Evolutionary conservation across 2,797 vertebrate genomes (phyloP).

Genomic region (Tokudaia tokunoshimensis): DNA sequence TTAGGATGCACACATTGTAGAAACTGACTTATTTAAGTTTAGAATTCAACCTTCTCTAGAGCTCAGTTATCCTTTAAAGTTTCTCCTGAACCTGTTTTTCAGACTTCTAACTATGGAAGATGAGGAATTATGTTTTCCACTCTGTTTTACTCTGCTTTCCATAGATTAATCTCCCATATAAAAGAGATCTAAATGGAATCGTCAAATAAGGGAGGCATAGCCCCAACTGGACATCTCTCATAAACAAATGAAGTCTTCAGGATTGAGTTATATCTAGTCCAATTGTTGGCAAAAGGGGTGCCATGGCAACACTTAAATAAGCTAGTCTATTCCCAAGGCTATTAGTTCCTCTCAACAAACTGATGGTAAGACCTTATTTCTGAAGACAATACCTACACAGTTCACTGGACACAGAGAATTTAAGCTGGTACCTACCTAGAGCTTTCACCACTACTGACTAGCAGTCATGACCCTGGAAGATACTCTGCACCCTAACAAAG

Average conservation of each 20-base stretch:
- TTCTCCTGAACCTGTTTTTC: neutral
- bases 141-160: neutral
- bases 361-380: neutral
- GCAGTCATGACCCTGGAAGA: neutral
- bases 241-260: neutral
- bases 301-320: neutral
- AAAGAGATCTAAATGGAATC: neutral
- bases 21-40: neutral
- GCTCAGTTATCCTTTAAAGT: neutral
- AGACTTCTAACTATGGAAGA: neutral
- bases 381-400: neutral
- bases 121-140: neutral
- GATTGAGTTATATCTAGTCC: neutral
- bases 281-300: neutral
- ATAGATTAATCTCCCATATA: neutral
- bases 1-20: neutral
- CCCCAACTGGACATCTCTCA: neutral
- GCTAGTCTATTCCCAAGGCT: neutral
- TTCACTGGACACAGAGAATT: neutral
- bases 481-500: neutral
- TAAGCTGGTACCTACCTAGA: neutral
- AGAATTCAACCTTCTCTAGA: neutral
- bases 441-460: neutral
- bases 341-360: neutral
- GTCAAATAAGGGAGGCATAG: neutral